A percentile compares a stretch with the other conserved stretches of the same genome.
Evolutionary conservation across 1,140 invertebrate species (phyloP).

Genomic region (Drosophila gunungcola): DNA sequence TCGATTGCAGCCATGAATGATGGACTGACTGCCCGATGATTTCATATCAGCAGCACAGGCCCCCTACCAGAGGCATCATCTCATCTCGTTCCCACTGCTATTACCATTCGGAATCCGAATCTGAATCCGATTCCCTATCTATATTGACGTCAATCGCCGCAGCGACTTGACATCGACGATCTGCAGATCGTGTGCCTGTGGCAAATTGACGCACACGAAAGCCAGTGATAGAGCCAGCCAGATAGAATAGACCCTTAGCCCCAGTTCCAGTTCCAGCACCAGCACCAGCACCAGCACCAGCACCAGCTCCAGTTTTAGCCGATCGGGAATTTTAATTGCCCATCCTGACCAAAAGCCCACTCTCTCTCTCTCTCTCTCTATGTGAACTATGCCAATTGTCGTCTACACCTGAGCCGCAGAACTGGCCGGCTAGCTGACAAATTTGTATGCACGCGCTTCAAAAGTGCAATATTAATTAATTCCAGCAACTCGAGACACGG

Average conservation of each 20-base stretch:
- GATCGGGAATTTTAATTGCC: slow-evolving; percentile 65
- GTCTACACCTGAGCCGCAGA: slow-evolving; percentile 65
- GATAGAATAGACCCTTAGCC: slow-evolving; percentile 45
- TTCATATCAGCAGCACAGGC: slow-evolving; percentile 64
- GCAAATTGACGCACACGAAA: slow-evolving; percentile 80
- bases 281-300: slow-evolving; percentile 9
- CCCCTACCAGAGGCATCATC: slow-evolving; percentile 47
- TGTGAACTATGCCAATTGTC: slow-evolving; percentile 82
- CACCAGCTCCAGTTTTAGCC: slow-evolving; percentile 17
- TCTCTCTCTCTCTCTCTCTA: slow-evolving; percentile 18
- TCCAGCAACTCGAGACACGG: slow-evolving; percentile 62
- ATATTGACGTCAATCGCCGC: slow-evolving; percentile 83
- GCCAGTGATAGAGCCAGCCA: slow-evolving; percentile 35
- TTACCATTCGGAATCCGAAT: slow-evolving; percentile 6
- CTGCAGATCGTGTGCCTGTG: slow-evolving; percentile 59
- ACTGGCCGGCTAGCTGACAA: slow-evolving; percentile 61
- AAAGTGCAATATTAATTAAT: slow-evolving; percentile 84
- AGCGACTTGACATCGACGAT: slow-evolving; percentile 58
- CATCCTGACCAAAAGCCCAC: slow-evolving; percentile 55
- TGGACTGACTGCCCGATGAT: slow-evolving; percentile 30
- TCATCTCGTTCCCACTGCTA: slow-evolving; percentile 1
- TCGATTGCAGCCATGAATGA: slow-evolving; percentile 50
- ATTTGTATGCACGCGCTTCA: slow-evolving; percentile 84
- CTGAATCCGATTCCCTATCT: slow-evolving; percentile 25
- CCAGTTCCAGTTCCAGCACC: slow-evolving; percentile 4